Evolutionary conservation across 2,888 invertebrate genomes (phyloP).

Genomic region (Arctia plantaginis): DNA sequence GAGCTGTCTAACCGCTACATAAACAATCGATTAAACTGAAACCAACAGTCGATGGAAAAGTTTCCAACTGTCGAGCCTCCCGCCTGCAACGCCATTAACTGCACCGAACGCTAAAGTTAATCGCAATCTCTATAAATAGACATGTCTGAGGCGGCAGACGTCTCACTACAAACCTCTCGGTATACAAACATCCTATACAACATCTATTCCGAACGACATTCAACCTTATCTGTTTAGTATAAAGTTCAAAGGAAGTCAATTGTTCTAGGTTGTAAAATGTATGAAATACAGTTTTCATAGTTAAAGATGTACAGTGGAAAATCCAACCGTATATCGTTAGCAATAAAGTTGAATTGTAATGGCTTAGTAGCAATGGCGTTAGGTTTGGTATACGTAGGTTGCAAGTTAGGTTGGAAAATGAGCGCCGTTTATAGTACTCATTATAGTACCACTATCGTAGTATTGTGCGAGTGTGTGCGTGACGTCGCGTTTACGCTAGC

Average conservation of each 20-base stretch:
- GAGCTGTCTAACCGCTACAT: conserved; percentile 50
- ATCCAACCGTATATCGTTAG: conserved; percentile 46
- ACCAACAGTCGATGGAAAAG: conserved; percentile 53
- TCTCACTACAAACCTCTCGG: conserved; percentile 56
- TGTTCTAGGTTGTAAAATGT: conserved; percentile 32
- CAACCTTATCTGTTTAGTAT: conserved; percentile 37
- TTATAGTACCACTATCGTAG: conserved; percentile 82
- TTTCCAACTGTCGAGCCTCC: conserved; percentile 54
- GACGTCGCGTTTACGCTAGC: conserved; percentile 44
- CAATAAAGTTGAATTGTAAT: conserved; percentile 53
- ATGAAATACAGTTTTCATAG: conserved; percentile 52
- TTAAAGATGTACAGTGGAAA: conserved; percentile 34
- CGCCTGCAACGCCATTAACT: conserved; percentile 62
- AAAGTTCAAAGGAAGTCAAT: conserved; percentile 26
- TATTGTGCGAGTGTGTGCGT: conserved; percentile 66
- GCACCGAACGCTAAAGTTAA: conserved; percentile 67
- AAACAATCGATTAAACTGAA: conserved; percentile 63
- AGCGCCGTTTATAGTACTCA: conserved; percentile 82
- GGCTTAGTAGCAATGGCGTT: conserved; percentile 45
- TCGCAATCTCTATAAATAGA: conserved; percentile 81
- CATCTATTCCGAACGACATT: conserved; percentile 29
- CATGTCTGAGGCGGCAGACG: conserved; percentile 79
- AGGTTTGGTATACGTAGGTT: conserved; percentile 60
- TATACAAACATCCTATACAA: conserved; percentile 54
- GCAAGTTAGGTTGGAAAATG: conserved; percentile 78